phyloP scores from a whole-genome alignment of 2,888 invertebrate genomes.

The Calliphora vomitoria region DNA sequence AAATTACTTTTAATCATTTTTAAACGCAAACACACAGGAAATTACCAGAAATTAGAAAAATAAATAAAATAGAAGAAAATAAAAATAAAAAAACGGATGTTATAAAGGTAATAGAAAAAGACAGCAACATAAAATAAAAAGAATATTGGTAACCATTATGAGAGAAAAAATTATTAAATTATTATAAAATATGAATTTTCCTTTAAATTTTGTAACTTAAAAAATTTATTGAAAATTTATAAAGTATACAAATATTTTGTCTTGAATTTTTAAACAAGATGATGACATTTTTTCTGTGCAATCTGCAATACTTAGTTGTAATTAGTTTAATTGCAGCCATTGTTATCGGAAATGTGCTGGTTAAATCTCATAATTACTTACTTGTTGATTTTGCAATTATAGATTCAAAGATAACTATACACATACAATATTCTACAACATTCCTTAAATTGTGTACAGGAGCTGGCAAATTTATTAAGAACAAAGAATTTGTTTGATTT shows the following conservation, averaged over 20 bases:
- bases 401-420: not conserved
- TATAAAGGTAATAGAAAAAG: not conserved
- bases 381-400: slow-evolving; percentile 13
- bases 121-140: not conserved
- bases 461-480: not conserved
- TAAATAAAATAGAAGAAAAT: not conserved
- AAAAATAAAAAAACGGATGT: not conserved
- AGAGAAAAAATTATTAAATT: not conserved
- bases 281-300: not conserved
- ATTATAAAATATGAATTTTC: not conserved
- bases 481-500: not conserved
- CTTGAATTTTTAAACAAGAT: no score
- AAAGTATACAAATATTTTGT: no score
- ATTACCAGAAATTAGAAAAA: slow-evolving; percentile 25
- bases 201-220: not conserved
- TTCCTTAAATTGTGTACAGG: not conserved
- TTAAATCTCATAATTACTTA: not conserved
- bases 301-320: not conserved
- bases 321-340: slow-evolving; percentile 37
- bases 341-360: slow-evolving; percentile 13
- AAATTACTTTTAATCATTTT: slow-evolving; percentile 35
- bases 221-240: not conserved
- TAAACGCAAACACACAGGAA: slow-evolving; percentile 26
- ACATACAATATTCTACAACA: not conserved
- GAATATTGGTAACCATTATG: not conserved